Base-by-base conservation (phyloP, 2,797 vertebrate genomes). In the Clamator glandarius region DNA sequence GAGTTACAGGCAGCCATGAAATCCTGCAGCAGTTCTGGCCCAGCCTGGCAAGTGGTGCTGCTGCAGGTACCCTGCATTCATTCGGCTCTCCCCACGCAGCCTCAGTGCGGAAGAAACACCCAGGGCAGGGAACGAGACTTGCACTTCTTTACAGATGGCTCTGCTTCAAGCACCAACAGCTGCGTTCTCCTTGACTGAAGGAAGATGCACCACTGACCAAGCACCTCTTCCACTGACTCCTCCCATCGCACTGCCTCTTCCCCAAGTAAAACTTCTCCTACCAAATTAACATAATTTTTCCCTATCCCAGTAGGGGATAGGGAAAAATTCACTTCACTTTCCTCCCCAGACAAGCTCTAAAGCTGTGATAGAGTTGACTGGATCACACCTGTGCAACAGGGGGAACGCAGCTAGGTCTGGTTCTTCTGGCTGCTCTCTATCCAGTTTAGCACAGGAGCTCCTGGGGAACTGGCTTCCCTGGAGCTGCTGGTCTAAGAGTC, bases 381-480 rank as follows among this genome's bases (percentile, higher is more conserved):
- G 52, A 15, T 31, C 1, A 1, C 18, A 2, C 1, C 4, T 16
- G 9, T 5, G 19, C 17, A 8, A 4, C 15, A 13, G 39, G 59
- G 33, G 55, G 26, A 33, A 28, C 0, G 20, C 8, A 5, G 64
- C 48, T 24, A 48, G 41, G 28, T 6, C 84, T 14, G 20, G 68
- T 44, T 44, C 16, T 26, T 24, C 41, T 12, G 20, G 35, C 46
- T 48, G 58, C 33, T 55, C 35, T 24, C 41, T 7, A 20, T 8
- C 16, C 36, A 41, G 69, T 9, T 26, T 20, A 41, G 35, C 59
- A 24, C 5, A 1, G 44, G 26, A 78, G 57, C 36, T 35, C 36
- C 48, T 2, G 31, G 6, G 12, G 33, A 63, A 36, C 24, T 10
- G 26, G 23, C 19, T 67, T 36, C 6, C 59, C 59, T 23, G 58